Base-by-base conservation (phyloP, 2,888 invertebrate species). In the Noctua comes region DNA sequence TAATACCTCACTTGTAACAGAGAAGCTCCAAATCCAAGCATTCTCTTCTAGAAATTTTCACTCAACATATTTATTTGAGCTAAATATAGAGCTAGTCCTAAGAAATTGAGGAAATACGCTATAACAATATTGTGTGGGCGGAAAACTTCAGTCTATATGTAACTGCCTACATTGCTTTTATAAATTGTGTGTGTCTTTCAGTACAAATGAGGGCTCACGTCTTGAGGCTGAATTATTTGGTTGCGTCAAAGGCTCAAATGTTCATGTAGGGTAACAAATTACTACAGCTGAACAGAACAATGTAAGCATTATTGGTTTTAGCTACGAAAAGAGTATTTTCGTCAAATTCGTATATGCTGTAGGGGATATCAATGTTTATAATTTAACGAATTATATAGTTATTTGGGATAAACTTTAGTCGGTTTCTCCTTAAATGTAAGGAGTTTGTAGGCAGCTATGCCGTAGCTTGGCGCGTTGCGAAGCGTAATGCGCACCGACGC, bases 231-330 rank as follows among this genome's bases (percentile, higher is more conserved):
- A 74, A 66, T 70, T 80, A 66, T 80, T 80, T 62, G 40, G 69
- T 51, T 74, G 43, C 84, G 68, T 79, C 64, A 84, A 72, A 68
- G 57, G 79, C 68, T 66, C 57, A 72, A 70, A 73, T 70, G 54
- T 68, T 64, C 36, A 71, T 70, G 51, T 73, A 46, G 24, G 24
- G n/a, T 59, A 66, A 70, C 68, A 80, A 66, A 79, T 78, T 57
- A 72, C 40, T 36, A 16, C 46, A 31, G 11, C 59, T 71, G 46
- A 27, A 62, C 51, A 54, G n/a, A 68, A 71, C 31, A 76, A 66
- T 48, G 65, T 6, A 59, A 13, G 31, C 66, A 36, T 43, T 66
- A 83, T 68, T 79, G n/a, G 43, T 83, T 43, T 51, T 24, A 40
- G 21, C 8, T 16, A 51, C 40, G 43, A 51, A 21, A 21, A 57